Evolutionary conservation across 2,113 vertebrate genomes (phyloP), one percentile per base, ranked within the genome.

Genomic region (Cynoglossus semilaevis): DNA sequence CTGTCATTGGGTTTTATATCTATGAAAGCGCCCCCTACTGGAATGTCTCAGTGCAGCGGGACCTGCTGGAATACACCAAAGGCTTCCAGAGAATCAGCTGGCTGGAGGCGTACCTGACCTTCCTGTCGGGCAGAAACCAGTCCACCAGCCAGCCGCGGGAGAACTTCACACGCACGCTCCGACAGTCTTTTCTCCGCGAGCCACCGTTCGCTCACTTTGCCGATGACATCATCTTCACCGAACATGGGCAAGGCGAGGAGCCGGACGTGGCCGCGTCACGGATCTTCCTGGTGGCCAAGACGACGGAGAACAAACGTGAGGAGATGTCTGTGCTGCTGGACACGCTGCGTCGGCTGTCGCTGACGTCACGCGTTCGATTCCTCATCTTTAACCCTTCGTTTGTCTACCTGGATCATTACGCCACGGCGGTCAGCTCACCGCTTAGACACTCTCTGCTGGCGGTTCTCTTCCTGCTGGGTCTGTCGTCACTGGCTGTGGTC

Each of bases 11-110:
- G 48, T 98, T 99, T 89, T 99, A 99, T 84, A 97, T 99, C 75
- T 99, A 99, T 0, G 97, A 99, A 80, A 98, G 95, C 0, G 96
- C 98, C 38, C 96, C 97, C 81, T 99, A 99, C 90, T 99, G 97
- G 97, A 99, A 98, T 65, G 88, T 89, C 65, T 95, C 94, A n/a
- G 95, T 98, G 45, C 97, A 98, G 90, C 93, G 94, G 72, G 96
- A 98, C 1, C 91, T 99, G 53, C 81, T 96, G 71, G 95, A 98
- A 71, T 98, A 98, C 50, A 95, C 95, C 57, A 96, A 87, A 85
- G 97, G 96, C 51, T 99, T 98, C 85, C 96, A 97, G 85, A 91
- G 96, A 55, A 96, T 98, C 92, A 98, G 96, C 87, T 99, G 97
- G 97, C 95, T 98, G 47, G 97, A 99, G 63, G 94, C 95, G 65